These are phyloP conservation scores for Lycopodina hypogea DNA, from an alignment of 37 sponge, comb jelly and placozoan species.

Conservation along the genomic window DNA sequence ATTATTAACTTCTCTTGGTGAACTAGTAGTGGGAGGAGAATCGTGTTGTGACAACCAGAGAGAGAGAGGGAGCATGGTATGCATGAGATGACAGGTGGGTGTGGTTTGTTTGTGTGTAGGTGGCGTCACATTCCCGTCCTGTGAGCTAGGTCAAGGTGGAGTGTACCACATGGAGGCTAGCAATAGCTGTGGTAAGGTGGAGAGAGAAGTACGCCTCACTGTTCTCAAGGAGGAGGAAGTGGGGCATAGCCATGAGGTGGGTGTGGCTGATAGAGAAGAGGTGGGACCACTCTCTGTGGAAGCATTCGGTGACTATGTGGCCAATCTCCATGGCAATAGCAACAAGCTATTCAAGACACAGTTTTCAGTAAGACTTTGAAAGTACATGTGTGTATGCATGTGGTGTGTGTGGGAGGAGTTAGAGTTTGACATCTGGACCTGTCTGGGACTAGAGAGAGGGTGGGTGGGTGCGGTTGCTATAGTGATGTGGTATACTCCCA, in stretches of 20 bases:
- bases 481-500: no score
- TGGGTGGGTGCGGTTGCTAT: no score
- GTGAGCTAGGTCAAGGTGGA: slow-evolving; percentile 33
- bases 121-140: slow-evolving; percentile 18
- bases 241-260: neutral
- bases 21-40: no score
- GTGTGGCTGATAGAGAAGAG: neutral
- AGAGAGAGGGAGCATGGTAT: no score
- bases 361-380: no score
- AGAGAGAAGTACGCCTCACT: slow-evolving; percentile 15
- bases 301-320: slow-evolving; percentile 39
- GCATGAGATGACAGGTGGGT: neutral
- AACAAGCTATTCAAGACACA: slow-evolving; percentile 35
- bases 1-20: no score
- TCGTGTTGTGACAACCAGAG: no score
- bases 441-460: no score
- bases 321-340: slow-evolving; percentile 21
- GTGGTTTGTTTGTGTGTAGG: slow-evolving; percentile 8
- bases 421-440: no score
- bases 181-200: slow-evolving; percentile 12
- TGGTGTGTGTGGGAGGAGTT: slow-evolving; percentile 9
- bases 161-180: slow-evolving; percentile 37
- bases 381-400: no score
- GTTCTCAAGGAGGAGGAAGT: slow-evolving; percentile 17
- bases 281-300: slow-evolving; percentile 18